Conservation (phyloP, 2,888 invertebrate species). For the Chrysolina haemoptera region DNA sequence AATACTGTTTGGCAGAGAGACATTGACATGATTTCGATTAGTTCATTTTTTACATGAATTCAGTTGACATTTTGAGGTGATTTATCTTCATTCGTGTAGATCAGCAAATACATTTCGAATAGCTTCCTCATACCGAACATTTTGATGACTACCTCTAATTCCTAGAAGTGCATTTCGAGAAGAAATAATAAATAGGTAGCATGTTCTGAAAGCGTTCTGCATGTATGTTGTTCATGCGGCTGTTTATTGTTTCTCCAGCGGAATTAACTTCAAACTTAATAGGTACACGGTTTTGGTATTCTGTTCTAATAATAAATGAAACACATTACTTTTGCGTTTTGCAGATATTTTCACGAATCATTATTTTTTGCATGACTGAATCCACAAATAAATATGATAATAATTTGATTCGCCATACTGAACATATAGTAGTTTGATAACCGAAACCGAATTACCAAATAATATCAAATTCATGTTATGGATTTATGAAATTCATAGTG, state of each 20-base stretch:
- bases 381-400: no score
- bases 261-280: background rate
- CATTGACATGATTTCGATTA: no score
- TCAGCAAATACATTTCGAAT: background rate
- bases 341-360: background rate
- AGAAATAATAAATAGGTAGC: constrained; percentile 3
- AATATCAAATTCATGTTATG: no score
- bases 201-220: background rate
- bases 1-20: no score
- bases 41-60: background rate
- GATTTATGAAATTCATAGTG: no score
- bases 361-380: no score
- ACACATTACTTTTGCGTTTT: background rate
- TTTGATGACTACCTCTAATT: background rate
- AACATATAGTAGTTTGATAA: no score
- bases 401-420: no score
- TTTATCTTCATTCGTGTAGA: background rate
- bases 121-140: background rate
- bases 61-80: background rate
- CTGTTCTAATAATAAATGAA: background rate
- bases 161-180: constrained; percentile 8
- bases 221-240: background rate
- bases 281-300: background rate
- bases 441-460: no score
- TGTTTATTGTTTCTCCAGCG: background rate